Conservation (phyloP, 2,797 vertebrate species). For the Astyanax mexicanus region DNA sequence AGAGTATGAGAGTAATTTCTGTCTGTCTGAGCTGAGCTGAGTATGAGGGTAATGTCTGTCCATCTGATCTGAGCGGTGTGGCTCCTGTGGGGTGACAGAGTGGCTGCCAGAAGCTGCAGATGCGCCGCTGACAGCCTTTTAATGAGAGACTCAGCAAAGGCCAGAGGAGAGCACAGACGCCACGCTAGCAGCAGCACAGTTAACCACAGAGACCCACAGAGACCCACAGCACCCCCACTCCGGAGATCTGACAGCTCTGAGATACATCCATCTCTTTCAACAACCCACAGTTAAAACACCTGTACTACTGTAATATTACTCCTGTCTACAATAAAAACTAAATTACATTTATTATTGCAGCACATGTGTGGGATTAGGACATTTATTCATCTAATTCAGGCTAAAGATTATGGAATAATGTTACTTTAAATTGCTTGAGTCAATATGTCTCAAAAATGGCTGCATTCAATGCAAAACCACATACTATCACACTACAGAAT, state of each 20-base stretch:
- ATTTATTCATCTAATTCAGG: no score
- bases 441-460: no score
- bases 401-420: no score
- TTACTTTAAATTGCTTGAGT: no score
- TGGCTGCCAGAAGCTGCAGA: slow-evolving; percentile 72
- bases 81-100: slow-evolving; percentile 68
- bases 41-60: slow-evolving; percentile 45
- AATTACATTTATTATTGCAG: no score
- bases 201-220: neutral
- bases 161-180: slow-evolving; percentile 65
- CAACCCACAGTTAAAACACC: neutral
- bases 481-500: no score
- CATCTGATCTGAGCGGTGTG: slow-evolving; percentile 39
- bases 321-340: neutral
- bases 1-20: no score
- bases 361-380: no score
- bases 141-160: slow-evolving; percentile 72
- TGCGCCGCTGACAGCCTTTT: slow-evolving; percentile 74
- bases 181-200: slow-evolving; percentile 28
- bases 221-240: slow-evolving; percentile 2
- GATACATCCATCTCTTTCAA: no score
- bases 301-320: neutral
- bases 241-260: neutral
- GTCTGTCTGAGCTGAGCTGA: no score
- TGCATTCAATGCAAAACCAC: no score